Evolutionary conservation across 2,113 vertebrate species (phyloP).

Genomic region (Hemichromis elongatus): DNA sequence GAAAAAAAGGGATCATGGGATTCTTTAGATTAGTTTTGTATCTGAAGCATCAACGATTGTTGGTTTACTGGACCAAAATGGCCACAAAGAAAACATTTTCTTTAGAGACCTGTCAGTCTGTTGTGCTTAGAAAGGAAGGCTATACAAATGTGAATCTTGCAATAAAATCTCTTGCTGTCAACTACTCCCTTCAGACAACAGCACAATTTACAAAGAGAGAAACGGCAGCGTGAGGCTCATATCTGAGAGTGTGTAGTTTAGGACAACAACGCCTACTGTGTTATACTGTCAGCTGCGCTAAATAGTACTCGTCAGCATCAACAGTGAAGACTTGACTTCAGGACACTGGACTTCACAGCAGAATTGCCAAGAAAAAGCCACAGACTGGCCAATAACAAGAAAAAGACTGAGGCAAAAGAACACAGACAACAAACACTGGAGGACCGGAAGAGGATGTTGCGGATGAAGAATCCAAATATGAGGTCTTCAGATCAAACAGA

Average conservation of each 20-base stretch:
- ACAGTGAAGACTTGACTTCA: neutral
- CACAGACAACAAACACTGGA: neutral
- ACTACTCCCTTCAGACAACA: neutral
- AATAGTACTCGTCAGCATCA: neutral
- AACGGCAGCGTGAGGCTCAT: rapidly evolving
- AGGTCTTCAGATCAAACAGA: neutral
- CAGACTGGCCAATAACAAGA: neutral
- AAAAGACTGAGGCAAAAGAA: neutral
- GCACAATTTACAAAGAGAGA: neutral
- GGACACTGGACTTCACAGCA: neutral
- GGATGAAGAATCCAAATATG: neutral
- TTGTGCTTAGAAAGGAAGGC: no score
- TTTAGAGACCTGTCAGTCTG: no score
- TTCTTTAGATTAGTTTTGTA: no score
- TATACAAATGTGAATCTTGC: neutral
- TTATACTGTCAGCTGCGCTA: neutral
- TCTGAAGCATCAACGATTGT: no score
- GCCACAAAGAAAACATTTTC: no score
- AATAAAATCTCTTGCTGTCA: neutral
- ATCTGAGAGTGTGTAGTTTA: neutral
- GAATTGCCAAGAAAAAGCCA: neutral
- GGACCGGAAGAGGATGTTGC: neutral
- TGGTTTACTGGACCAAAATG: no score
- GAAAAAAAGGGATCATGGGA: no score
- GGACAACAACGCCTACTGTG: neutral